These are phyloP conservation scores for Casuarius casuarius DNA, from an alignment of 2,113 vertebrate species.

Conservation along the genomic window DNA sequence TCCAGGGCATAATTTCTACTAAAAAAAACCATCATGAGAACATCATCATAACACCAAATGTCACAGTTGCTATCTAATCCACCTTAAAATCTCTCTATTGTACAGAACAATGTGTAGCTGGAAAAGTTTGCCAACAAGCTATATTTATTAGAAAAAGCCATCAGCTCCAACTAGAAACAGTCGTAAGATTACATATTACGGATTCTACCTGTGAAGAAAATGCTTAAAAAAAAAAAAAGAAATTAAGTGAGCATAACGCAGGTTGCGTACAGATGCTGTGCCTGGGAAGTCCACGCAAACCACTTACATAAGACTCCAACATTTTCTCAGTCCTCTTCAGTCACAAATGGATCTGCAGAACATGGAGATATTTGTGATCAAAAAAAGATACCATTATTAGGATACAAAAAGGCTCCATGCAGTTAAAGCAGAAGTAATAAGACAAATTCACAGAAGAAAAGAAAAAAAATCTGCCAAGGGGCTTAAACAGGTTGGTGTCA, in stretches of 20 bases:
- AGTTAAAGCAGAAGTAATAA: not conserved
- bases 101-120: not conserved
- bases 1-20: not conserved
- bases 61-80: not conserved
- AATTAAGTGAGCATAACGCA: not conserved
- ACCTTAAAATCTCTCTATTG: not conserved
- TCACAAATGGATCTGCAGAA: not conserved
- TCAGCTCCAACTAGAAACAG: not conserved
- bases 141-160: not conserved
- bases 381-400: not conserved
- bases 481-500: not conserved
- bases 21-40: not conserved
- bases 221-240: not conserved
- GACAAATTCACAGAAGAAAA: not conserved
- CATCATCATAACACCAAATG: not conserved
- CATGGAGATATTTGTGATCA: not conserved
- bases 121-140: not conserved
- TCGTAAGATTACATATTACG: not conserved
- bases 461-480: not conserved
- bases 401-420: not conserved
- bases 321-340: not conserved
- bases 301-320: not conserved
- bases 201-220: not conserved
- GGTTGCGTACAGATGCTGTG: not conserved
- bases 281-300: slow-evolving; percentile 1